Evolutionary conservation across 2,888 invertebrate species (phyloP).

Genomic region (Coelinius sp.): DNA sequence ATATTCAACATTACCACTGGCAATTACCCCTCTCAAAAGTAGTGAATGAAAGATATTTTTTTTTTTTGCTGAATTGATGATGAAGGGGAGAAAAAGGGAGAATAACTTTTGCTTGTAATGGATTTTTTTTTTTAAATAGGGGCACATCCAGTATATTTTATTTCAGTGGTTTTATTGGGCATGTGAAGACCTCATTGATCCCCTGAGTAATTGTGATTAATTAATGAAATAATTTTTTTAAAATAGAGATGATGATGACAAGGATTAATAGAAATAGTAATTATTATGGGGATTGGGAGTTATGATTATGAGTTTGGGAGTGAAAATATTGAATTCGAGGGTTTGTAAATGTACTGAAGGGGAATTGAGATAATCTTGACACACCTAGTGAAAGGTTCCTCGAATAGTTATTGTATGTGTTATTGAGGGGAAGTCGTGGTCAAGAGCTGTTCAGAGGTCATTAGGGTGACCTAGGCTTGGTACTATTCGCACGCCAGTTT

Average conservation of each 20-base stretch:
- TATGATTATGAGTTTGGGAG: conserved; percentile 41
- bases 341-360: neutral
- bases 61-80: conserved; percentile 30
- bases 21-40: conserved; percentile 48
- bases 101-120: conserved; percentile 44
- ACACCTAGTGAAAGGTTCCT: conserved; percentile 50
- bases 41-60: conserved; percentile 58
- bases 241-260: conserved; percentile 35
- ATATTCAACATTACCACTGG: conserved; percentile 7
- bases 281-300: conserved; percentile 47
- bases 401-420: conserved; percentile 18
- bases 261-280: conserved; percentile 43
- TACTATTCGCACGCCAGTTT: conserved; percentile 43
- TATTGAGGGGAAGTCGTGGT: conserved; percentile 38
- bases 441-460: conserved; percentile 42
- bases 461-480: conserved; percentile 41
- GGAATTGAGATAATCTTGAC: conserved; percentile 49
- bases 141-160: too few species aligned
- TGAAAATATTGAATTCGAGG: neutral
- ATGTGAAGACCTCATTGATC: neutral
- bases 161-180: neutral
- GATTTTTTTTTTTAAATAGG: neutral
- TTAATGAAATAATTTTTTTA: neutral
- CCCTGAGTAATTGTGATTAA: conserved; percentile 4
- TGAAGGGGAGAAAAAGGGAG: conserved; percentile 41